phyloP scores from a whole-genome alignment of 2,797 vertebrate genomes.

The Aldrovandia affinis region DNA sequence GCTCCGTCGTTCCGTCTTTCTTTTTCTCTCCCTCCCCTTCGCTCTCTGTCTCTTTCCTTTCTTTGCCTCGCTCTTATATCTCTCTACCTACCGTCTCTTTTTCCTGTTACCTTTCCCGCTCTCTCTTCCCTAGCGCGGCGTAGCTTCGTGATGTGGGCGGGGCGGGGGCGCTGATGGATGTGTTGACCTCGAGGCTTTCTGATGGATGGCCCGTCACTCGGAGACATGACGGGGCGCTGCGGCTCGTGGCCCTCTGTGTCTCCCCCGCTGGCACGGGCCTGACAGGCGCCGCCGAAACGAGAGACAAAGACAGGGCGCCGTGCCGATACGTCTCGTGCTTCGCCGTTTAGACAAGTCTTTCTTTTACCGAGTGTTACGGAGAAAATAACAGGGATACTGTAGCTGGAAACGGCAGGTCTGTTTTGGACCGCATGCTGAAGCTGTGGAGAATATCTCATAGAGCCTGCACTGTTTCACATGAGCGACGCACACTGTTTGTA shows the following conservation, averaged over 20 bases:
- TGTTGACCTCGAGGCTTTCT: background rate
- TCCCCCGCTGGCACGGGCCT: background rate
- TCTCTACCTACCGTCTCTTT: background rate
- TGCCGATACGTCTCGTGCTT: background rate
- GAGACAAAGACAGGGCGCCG: background rate
- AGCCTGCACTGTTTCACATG: background rate
- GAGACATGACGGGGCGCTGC: background rate
- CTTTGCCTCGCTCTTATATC: background rate
- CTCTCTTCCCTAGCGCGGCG: background rate
- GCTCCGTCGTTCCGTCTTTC: background rate
- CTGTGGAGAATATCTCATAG: background rate
- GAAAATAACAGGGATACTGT: background rate
- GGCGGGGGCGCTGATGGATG: constrained; percentile 11
- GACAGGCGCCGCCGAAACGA: background rate
- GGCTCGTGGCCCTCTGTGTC: background rate
- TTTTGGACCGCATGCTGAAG: background rate
- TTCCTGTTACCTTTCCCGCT: background rate
- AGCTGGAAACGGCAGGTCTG: background rate
- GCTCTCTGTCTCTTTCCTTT: background rate
- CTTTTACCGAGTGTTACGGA: background rate
- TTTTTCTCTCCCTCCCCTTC: background rate
- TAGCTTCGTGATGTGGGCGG: background rate
- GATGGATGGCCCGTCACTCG: background rate
- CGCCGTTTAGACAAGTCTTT: background rate
- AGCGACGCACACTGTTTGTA: background rate